Base-by-base conservation (phyloP, 2,113 vertebrate genomes). In the Platichthys stellatus region DNA sequence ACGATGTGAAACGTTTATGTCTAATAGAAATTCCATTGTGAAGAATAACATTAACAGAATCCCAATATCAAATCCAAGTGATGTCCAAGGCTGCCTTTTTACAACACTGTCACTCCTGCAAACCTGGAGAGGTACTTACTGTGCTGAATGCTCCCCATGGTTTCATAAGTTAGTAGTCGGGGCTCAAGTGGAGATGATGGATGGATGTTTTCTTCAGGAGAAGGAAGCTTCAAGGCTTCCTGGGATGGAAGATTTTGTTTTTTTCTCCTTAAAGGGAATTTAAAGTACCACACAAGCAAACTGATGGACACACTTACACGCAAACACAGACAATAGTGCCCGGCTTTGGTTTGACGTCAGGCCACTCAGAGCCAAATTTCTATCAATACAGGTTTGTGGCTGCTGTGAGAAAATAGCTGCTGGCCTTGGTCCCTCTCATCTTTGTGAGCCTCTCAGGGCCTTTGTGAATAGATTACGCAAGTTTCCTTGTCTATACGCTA, bases 391-490 rank as follows among this genome's bases (percentile, higher is more conserved):
- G 63, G 23, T 85, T 85, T 87, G 45, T 77, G 40, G 68, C 67
- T 84, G 63, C 76, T 64, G 76, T 89, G 90, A 91, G 90, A 90
- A 93, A 92, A 88, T 72, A 38, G 78, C 81, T 85, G 72, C 86
- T 81, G 87, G 72, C 83, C 84, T 92, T 89, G 79, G 86, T 95
- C 67, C 77, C 76, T 56, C 66, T 86, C 85, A 76, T 91, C 89
- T 90, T 75, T 76, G 85, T 90, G 81, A 90, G 83, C 82, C 78
- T 88, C 88, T 89, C 77, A 76, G 80, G 89, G 76, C 90, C 69
- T 43, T 86, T 86, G 91, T 91, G 79, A 94, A 92, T 91, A 94
- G 95, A 93, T 95, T 86, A 78, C 88, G 85, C 86, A 94, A 94
- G 95, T 96, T 95, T 90, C 18, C 89, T 83, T 87, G 88, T 90